A percentile compares a stretch with the other conserved stretches of the same genome.
These are phyloP conservation scores for Drosophila nr. fundita DNA, from an alignment of 2,888 invertebrate genomes.

Conservation along the genomic window DNA sequence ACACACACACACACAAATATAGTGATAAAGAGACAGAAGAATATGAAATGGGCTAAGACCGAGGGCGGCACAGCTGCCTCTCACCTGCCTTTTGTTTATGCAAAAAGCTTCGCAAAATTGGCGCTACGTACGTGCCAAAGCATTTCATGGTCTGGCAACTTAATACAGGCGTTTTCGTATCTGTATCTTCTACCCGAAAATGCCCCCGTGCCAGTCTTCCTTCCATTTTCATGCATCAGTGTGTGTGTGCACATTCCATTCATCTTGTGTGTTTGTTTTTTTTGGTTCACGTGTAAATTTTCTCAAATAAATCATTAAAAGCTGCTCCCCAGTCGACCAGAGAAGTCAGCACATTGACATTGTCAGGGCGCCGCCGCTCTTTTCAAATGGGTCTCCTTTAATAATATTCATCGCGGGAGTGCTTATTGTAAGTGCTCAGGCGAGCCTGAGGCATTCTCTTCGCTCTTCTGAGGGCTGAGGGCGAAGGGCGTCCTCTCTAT, in stretches of 20 bases:
- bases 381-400: slow-evolving; percentile 64
- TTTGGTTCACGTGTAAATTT: slow-evolving; percentile 79
- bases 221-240: slow-evolving; percentile 15
- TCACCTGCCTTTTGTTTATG: slow-evolving; percentile 76
- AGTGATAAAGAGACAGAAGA: slow-evolving; percentile 6
- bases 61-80: slow-evolving; percentile 23
- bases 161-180: slow-evolving; percentile 74
- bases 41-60: not conserved
- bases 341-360: slow-evolving; percentile 74
- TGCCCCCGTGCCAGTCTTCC: slow-evolving; percentile 25
- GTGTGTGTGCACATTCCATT: slow-evolving; percentile 44
- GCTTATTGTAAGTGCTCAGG: slow-evolving; percentile 70
- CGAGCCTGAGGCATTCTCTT: slow-evolving; percentile 40
- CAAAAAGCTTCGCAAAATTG: slow-evolving; percentile 79
- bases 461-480: not conserved
- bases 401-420: slow-evolving; percentile 79
- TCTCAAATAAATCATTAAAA: slow-evolving; percentile 82
- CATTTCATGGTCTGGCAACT: slow-evolving; percentile 84
- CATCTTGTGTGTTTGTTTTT: slow-evolving; percentile 61
- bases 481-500: slow-evolving; percentile 47
- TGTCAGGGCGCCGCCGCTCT: slow-evolving; percentile 61
- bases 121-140: slow-evolving; percentile 82
- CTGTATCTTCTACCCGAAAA: slow-evolving; percentile 53
- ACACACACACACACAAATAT: slow-evolving; percentile 9
- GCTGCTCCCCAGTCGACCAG: slow-evolving; percentile 51